Evolutionary conservation across 2,888 invertebrate genomes (phyloP).

Genomic region (Lydus trimaculatus): DNA sequence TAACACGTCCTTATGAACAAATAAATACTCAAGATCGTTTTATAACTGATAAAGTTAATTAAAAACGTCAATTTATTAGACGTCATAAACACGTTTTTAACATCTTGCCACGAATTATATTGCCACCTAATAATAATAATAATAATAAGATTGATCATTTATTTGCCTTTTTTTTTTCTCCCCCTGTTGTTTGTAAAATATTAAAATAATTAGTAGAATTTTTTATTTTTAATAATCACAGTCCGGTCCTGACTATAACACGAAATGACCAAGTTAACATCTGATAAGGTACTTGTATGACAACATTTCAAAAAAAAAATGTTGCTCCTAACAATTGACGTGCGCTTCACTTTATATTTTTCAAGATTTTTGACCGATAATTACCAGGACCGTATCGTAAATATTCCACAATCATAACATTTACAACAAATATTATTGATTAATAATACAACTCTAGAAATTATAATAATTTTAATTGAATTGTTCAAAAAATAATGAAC

Average conservation of each 20-base stretch:
- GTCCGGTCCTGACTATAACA: conserved; percentile 26
- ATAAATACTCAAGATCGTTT: conserved; percentile 29
- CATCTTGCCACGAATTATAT: neutral
- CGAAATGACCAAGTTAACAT: conserved; percentile 48
- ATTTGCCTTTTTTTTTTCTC: too few relatives aligned
- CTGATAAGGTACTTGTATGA: conserved; percentile 58
- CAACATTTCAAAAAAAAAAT: conserved; percentile 58
- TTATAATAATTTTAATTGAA: too few relatives aligned
- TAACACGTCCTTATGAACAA: conserved; percentile 32
- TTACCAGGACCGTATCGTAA: conserved; percentile 40
- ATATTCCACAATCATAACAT: neutral
- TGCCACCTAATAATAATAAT: neutral
- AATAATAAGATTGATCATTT: neutral
- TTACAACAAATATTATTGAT: neutral
- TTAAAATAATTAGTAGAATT: conserved; percentile 16
- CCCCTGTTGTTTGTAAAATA: conserved; percentile 13
- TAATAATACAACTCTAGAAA: too few relatives aligned
- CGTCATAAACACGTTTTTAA: conserved; percentile 11
- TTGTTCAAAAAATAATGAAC: too few relatives aligned
- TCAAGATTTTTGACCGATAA: conserved; percentile 46
- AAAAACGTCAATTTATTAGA: conserved; percentile 32
- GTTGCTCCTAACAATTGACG: conserved; percentile 54
- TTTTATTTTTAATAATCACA: conserved; percentile 2
- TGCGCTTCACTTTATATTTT: conserved; percentile 54
- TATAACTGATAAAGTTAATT: conserved; percentile 32